Conservation (phyloP, 2,113 vertebrate species). For the Gallinago undulata region DNA sequence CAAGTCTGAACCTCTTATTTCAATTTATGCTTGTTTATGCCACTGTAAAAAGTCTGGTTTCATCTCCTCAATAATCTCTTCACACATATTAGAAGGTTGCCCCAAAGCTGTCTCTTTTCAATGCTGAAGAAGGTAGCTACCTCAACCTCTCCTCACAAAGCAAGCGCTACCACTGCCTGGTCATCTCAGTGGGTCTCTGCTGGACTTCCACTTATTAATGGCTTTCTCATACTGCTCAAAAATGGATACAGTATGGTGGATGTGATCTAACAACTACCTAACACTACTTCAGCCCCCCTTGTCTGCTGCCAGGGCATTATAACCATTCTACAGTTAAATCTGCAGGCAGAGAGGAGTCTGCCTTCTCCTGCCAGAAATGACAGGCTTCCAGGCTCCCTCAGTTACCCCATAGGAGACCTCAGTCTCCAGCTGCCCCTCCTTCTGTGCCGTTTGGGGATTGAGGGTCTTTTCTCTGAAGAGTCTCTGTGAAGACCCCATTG, state of each 20-base stretch:
- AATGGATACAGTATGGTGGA: no score
- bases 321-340: not conserved
- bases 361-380: not conserved
- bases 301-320: not conserved
- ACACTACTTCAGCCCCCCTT: no score
- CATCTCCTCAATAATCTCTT: not conserved
- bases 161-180: not conserved
- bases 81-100: fast-evolving
- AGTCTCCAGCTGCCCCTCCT: not conserved
- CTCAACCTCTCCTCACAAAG: not conserved
- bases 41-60: not conserved
- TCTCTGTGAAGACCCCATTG: not conserved
- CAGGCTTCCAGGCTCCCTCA: not conserved
- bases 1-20: not conserved
- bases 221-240: not conserved
- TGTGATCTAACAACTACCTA: not conserved
- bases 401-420: no score
- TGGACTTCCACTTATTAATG: not conserved
- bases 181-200: not conserved
- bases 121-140: not conserved
- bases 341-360: not conserved
- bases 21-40: not conserved
- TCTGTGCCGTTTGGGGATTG: not conserved
- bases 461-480: not conserved
- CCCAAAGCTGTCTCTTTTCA: not conserved